Percentiles rank a stretch among this genome's conserved stretches.
Conservation (phyloP, 2,888 invertebrate species). For the Yponomeuta sedellus region DNA sequence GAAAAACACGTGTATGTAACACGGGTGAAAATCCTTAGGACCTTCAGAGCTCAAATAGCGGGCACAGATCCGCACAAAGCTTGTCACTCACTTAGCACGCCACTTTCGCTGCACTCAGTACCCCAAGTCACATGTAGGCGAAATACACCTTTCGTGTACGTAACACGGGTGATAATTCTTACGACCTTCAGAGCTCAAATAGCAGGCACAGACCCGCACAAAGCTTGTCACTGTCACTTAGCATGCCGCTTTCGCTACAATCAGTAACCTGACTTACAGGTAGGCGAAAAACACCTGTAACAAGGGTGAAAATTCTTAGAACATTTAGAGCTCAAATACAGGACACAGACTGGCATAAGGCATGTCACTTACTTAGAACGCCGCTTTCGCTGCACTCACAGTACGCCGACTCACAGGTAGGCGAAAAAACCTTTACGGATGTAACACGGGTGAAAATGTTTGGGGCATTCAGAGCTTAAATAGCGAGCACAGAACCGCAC, state of each 20-base stretch:
- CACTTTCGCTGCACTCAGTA: constrained; percentile 49
- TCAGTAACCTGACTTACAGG: constrained; percentile 58
- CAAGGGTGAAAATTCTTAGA: neutral
- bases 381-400: constrained; percentile 49
- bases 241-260: constrained; percentile 49
- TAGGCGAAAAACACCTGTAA: constrained; percentile 27
- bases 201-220: constrained; percentile 40
- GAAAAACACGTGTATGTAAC: neutral
- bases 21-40: constrained; percentile 36
- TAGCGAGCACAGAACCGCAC: constrained; percentile 52
- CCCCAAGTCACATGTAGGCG: constrained; percentile 56
- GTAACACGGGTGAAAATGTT: neutral
- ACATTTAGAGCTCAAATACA: constrained; percentile 27
- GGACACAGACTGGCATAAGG: constrained; percentile 54
- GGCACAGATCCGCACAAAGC: too few relatives aligned
- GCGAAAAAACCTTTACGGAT: constrained; percentile 19
- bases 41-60: constrained; percentile 29
- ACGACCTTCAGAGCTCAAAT: constrained; percentile 36
- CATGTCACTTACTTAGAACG: constrained; percentile 41
- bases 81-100: constrained; percentile 46
- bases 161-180: neutral
- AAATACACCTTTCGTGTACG: neutral
- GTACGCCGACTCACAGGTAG: constrained; percentile 58
- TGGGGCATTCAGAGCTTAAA: constrained; percentile 36
- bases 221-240: constrained; percentile 44